phyloP scores from a whole-genome alignment of 2,113 vertebrate species.

The Grammomys dolichurus region DNA sequence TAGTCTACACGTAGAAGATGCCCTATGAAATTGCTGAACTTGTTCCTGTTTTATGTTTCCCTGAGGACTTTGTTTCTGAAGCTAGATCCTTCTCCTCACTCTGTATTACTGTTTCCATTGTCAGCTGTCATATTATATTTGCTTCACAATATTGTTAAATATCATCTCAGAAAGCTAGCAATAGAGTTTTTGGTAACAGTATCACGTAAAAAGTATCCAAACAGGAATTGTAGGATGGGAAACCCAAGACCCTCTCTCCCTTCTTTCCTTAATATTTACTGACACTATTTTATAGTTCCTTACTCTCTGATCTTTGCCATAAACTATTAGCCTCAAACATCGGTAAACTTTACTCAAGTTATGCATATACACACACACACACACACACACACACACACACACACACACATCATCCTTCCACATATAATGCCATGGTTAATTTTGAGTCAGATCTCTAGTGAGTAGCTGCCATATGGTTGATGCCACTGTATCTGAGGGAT shows the following conservation, averaged over 20 bases:
- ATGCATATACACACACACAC: too few relatives aligned
- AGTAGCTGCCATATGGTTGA: not conserved
- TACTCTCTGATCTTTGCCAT: not conserved
- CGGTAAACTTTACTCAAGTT: not conserved
- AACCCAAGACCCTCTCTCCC: not conserved
- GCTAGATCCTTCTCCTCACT: not conserved
- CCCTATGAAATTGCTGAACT: not conserved
- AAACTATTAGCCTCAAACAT: not conserved
- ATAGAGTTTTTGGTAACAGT: not conserved
- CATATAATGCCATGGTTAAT: not conserved
- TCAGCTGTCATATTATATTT: not conserved
- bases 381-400: too few relatives aligned
- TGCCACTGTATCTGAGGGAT: not conserved
- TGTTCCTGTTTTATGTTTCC: not conserved
- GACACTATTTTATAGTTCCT: not conserved
- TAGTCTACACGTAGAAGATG: not conserved
- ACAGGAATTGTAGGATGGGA: constrained; percentile 20
- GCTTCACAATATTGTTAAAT: not conserved
- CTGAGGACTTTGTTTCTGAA: constrained; percentile 17
- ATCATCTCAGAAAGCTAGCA: not conserved
- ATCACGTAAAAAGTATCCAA: not conserved
- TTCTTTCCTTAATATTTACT: not conserved
- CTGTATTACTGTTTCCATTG: not conserved
- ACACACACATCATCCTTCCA: too few relatives aligned
- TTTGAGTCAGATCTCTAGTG: not conserved